Percentiles rank a stretch among this genome's conserved stretches.
phyloP scores from a whole-genome alignment of 1,140 invertebrate species.

The Zaprionus lachaisei region DNA sequence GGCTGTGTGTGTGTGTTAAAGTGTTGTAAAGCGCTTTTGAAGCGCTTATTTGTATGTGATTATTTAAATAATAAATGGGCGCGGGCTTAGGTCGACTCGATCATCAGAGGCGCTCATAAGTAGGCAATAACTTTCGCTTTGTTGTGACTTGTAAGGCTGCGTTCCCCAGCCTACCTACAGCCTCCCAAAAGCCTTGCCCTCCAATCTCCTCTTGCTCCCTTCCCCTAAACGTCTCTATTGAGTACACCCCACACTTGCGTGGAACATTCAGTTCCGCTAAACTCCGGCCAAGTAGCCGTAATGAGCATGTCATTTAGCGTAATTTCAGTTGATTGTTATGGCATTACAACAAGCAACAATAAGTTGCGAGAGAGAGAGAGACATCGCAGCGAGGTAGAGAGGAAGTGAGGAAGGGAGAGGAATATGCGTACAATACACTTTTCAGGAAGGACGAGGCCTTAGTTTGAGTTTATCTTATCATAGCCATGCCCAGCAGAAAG shows the following conservation, averaged over 20 bases:
- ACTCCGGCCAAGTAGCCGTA: constrained; percentile 56
- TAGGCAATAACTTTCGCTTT: constrained; percentile 77
- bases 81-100: constrained; percentile 28
- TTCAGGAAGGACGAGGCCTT: constrained; percentile 31
- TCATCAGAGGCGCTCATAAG: constrained; percentile 65
- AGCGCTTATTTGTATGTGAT: constrained; percentile 73
- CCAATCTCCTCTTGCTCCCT: background rate
- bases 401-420: background rate
- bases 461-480: constrained; percentile 73
- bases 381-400: too few relatives aligned
- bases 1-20: constrained; percentile 35
- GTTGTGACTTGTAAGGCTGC: constrained; percentile 30
- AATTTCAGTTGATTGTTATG: constrained; percentile 81
- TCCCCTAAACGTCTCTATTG: too few relatives aligned
- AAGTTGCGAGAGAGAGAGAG: constrained; percentile 25
- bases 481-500: constrained; percentile 27
- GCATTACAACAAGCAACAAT: constrained; percentile 67
- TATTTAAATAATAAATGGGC: constrained; percentile 80
- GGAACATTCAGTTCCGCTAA: constrained; percentile 4
- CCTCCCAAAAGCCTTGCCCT: background rate
- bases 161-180: background rate
- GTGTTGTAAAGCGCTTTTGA: constrained; percentile 71
- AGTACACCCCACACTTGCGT: background rate
- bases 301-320: constrained; percentile 82
- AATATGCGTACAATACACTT: constrained; percentile 48